Evolutionary conservation across 2,113 vertebrate genomes (phyloP), one percentile per base, ranked within the genome.

Genomic region (Cricetomys ansorgei): DNA sequence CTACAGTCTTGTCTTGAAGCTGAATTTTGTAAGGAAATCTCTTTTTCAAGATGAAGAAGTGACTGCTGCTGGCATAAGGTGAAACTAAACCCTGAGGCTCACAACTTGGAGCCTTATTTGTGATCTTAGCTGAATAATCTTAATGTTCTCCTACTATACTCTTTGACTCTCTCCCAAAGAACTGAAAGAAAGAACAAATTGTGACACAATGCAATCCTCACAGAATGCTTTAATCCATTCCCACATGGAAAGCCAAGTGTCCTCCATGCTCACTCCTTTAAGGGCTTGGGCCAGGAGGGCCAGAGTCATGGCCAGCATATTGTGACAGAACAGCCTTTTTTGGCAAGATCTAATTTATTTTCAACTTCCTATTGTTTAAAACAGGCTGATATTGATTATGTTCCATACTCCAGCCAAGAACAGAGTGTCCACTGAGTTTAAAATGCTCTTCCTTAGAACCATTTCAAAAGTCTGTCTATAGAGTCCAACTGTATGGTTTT

Each of bases 301-400:
- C 8, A 11, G 53, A 59, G 31, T 16, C 70, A 92, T 70, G 57
- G 64, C 48, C 69, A 91, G 84, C 19, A 29, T 10, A n/a, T n/a
- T 83, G 48, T 95, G 79, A 96, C 67, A 95, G 75, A 86, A 88
- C 17, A 59, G n/a, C 64, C 75, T 76, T 67, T 88, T 67, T 91
- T 89, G 79, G 96, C 77, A 83, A 87, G 40, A 70, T 92, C 77
- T 89, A 77, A 95, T 84, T 94, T 94, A 97, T 93, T 97, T 93
- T 81, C n/a, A 96, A 91, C 59, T 45, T 69, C n/a, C 73, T 64
- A 85, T 81, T 95, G 57, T 95, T 95, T 93, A 79, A 64, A 89
- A 87, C 59, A 80, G 89, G 94, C 69, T 95, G 86, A 50, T 87
- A 3, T 91, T 96, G 53, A 92, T 96, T 97, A 94, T 72, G 65